A percentile compares a stretch with the other conserved stretches of the same genome.
These are phyloP conservation scores for Hermaeophaga mercurialis DNA, from an alignment of 2,888 invertebrate genomes.

Conservation along the genomic window DNA sequence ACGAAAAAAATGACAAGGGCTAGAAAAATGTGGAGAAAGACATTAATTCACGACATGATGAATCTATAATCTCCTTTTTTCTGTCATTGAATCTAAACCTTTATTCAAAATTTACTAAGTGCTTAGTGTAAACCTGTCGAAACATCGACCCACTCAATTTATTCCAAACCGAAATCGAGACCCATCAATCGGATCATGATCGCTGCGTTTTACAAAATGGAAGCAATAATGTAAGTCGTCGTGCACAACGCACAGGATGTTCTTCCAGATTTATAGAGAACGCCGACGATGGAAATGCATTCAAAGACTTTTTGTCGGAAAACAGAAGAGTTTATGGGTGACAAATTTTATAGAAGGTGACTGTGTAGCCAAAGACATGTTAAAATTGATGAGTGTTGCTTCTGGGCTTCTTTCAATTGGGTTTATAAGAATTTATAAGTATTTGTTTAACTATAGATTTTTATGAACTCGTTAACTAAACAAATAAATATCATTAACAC, in stretches of 20 bases:
- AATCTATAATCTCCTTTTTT: no score
- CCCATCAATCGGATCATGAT: conserved; percentile 39
- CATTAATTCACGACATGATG: no score
- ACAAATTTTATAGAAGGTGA: conserved; percentile 29
- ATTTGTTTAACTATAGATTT: no score
- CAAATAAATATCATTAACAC: no score
- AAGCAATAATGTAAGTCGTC: conserved; percentile 47
- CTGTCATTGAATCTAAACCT: no score
- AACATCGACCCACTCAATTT: conserved; percentile 30
- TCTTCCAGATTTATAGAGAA: conserved; percentile 29
- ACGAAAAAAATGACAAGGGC: no score
- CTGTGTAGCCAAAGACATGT: conserved; percentile 4
- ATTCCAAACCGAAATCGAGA: conserved; percentile 30
- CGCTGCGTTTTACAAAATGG: conserved; percentile 42
- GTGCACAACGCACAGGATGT: conserved; percentile 30
- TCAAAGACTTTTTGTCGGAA: conserved; percentile 29
- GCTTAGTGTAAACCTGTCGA: no score
- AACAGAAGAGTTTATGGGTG: conserved; percentile 23
- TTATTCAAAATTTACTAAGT: no score
- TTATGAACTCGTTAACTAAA: no score
- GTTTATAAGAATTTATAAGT: no score
- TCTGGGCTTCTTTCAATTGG: no score
- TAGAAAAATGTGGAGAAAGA: no score
- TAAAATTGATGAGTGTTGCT: background rate
- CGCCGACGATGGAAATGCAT: conserved; percentile 35